Conservation (phyloP, 1,140 invertebrate genomes). For the Nixonia krombeini region DNA sequence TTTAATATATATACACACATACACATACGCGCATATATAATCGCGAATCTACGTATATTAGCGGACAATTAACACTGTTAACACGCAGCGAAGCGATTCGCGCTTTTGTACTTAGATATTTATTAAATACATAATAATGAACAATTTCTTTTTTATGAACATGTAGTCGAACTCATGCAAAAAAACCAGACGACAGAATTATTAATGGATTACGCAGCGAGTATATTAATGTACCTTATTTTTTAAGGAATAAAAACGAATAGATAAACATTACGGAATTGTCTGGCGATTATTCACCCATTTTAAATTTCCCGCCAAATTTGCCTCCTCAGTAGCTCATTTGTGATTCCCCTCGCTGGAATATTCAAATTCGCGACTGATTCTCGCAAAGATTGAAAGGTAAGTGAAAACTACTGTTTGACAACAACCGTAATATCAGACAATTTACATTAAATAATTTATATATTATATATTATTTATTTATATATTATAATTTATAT, state of each 20-base stretch:
- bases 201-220: constrained; percentile 14
- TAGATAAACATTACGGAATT: not conserved
- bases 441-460: no score
- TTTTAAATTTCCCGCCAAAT: no score
- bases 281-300: not conserved
- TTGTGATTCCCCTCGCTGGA: no score
- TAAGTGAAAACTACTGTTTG: no score
- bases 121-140: constrained; percentile 42
- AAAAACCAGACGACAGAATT: constrained; percentile 7
- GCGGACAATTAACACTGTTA: constrained; percentile 25
- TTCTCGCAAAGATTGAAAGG: no score
- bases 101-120: constrained; percentile 68
- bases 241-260: constrained; percentile 16
- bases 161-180: constrained; percentile 1
- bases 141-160: constrained; percentile 8
- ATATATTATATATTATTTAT: no score
- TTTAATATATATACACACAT: constrained; percentile 9
- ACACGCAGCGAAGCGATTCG: constrained; percentile 25
- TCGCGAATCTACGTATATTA: not conserved
- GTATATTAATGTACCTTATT: constrained; percentile 17
- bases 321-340: no score
- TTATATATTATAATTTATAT: no score
- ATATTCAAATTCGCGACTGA: no score
- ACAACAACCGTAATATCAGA: no score
- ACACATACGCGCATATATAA: constrained; percentile 5